Conservation (phyloP, 2,113 vertebrate genomes). For the Cyprinodon tularosa region DNA sequence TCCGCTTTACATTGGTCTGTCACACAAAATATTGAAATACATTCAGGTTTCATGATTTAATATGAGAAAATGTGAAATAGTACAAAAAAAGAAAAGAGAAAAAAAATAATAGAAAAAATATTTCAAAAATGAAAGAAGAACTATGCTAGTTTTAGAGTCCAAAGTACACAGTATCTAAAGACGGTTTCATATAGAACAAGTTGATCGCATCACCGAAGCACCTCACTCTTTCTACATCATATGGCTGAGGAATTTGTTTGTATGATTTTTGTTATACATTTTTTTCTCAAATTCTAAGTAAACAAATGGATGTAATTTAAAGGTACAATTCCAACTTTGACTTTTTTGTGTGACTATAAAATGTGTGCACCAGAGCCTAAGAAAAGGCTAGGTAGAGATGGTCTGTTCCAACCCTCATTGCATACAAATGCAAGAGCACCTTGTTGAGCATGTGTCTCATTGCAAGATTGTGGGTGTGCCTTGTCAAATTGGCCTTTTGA, state of each 20-base stretch:
- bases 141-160: constrained; percentile 15
- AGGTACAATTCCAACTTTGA: constrained; percentile 57
- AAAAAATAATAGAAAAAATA: neutral
- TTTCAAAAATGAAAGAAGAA: neutral
- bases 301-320: constrained; percentile 77
- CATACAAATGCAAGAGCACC: constrained; percentile 58
- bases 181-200: constrained; percentile 6
- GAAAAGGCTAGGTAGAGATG: constrained; percentile 42
- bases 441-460: constrained; percentile 47
- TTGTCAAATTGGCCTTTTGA: constrained; percentile 63
- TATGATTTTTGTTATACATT: constrained; percentile 79
- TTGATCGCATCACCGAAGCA: constrained; percentile 24
- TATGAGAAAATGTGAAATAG: neutral
- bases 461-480: constrained; percentile 49
- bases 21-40: neutral
- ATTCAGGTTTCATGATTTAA: too few species aligned
- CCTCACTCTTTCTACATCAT: constrained; percentile 60
- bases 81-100: neutral
- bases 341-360: constrained; percentile 9
- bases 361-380: neutral
- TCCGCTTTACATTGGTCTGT: neutral
- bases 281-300: constrained; percentile 82
- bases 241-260: constrained; percentile 74
- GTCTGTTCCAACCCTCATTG: constrained; percentile 11
- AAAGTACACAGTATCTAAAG: neutral